Evolutionary conservation across 2,888 invertebrate species (phyloP).

Genomic region (Drosophila antonietae): DNA sequence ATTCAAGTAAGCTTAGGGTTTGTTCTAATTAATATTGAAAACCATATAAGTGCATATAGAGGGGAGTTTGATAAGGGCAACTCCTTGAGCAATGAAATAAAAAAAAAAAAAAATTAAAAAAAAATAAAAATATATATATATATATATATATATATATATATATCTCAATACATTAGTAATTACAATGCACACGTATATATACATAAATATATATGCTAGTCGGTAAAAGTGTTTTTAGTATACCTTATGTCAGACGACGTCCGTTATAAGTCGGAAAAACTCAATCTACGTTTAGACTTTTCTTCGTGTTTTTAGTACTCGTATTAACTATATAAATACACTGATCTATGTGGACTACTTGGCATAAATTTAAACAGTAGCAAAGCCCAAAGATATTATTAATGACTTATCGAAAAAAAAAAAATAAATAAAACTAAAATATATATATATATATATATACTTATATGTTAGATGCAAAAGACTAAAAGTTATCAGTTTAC

Average conservation of each 20-base stretch:
- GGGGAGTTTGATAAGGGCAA: slow-evolving; percentile 13
- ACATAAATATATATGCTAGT: slow-evolving; percentile 65
- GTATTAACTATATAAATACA: slow-evolving; percentile 43
- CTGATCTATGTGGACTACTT: slow-evolving; percentile 68
- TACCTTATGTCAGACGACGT: slow-evolving; percentile 33
- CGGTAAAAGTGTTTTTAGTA: slow-evolving; percentile 70
- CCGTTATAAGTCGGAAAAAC: slow-evolving; percentile 38
- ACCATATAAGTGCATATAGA: slow-evolving; percentile 44
- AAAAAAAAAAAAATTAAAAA: too few relatives aligned
- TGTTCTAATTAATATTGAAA: slow-evolving; percentile 39
- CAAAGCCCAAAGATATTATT: slow-evolving; percentile 79
- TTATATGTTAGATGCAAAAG: slow-evolving; percentile 70
- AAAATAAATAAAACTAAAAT: not conserved
- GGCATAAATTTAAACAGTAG: slow-evolving; percentile 66
- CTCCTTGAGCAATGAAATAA: slow-evolving; percentile 25
- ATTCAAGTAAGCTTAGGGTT: slow-evolving; percentile 38
- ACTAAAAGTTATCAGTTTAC: slow-evolving; percentile 66
- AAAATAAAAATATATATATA: slow-evolving; percentile 21
- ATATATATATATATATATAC: slow-evolving; percentile 32
- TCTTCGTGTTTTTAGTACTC: slow-evolving; percentile 61
- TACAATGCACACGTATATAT: slow-evolving; percentile 50
- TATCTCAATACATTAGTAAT: slow-evolving; percentile 72
- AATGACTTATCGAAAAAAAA: slow-evolving; percentile 53
- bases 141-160: slow-evolving; percentile 13
- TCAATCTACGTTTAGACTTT: slow-evolving; percentile 55